Evolutionary conservation across 2,888 invertebrate species (phyloP).

Genomic region (Tetranychus piercei): DNA sequence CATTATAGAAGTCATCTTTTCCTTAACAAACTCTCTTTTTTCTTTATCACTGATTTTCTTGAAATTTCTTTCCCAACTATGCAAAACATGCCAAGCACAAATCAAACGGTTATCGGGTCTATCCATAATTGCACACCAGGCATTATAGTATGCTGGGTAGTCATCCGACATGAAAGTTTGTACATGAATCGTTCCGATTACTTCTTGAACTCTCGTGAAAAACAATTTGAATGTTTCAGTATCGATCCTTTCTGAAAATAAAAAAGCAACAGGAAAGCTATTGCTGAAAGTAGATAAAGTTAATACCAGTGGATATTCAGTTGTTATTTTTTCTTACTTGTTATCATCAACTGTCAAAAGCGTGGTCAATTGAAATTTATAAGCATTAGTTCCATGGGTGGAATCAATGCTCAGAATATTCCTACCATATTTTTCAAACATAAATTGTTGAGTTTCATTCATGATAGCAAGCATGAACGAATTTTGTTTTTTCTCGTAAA

Average conservation of each 20-base stretch:
- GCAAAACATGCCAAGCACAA: conserved; percentile 24
- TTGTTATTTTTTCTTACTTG: background rate
- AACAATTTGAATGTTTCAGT: background rate
- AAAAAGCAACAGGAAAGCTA: background rate
- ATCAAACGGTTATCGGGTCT: conserved; percentile 14
- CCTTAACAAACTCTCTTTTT: background rate
- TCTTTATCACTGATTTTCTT: background rate
- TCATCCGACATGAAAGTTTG: conserved; percentile 24
- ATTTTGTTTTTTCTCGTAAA: background rate
- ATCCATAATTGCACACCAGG: conserved; percentile 22
- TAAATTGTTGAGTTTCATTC: conserved; percentile 16
- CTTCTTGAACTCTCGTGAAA: background rate
- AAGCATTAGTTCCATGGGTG: conserved; percentile 18
- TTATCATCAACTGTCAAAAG: conserved; percentile 1
- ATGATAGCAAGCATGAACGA: conserved; percentile 16
- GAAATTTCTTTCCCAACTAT: background rate
- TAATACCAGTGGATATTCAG: no score
- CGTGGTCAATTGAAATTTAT: conserved; percentile 20
- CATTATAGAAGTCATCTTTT: background rate
- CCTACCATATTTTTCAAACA: conserved; percentile 18
- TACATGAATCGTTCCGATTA: background rate
- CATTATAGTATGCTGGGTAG: conserved; percentile 23
- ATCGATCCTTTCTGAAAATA: background rate
- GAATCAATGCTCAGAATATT: conserved; percentile 18
- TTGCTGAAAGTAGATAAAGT: background rate